Percentiles rank a stretch among this genome's conserved stretches.
Evolutionary conservation across 2,113 vertebrate species (phyloP).

Genomic region (Promerops cafer): DNA sequence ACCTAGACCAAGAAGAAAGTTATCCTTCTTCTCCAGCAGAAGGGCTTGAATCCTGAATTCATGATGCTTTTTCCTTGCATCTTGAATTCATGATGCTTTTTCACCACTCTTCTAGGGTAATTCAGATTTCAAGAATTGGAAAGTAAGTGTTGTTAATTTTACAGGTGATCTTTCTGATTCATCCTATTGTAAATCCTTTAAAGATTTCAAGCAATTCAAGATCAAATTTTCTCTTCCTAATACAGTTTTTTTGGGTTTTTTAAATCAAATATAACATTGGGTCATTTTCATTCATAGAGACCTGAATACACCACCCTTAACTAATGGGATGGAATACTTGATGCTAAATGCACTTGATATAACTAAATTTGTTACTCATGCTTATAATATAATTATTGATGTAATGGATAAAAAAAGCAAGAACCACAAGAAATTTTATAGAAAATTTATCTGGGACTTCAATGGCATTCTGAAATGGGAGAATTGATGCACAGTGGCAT

Average conservation of each 20-base stretch:
- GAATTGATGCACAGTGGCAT: not conserved
- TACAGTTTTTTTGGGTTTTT: not conserved
- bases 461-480: not conserved
- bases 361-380: not conserved
- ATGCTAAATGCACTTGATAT: not conserved
- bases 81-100: not conserved
- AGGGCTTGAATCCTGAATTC: not conserved
- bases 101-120: not conserved
- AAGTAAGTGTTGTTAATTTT: not conserved
- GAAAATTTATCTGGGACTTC: not conserved
- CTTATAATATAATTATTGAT: slow-evolving; percentile 8
- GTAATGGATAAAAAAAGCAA: not conserved
- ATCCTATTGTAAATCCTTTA: slow-evolving; percentile 20
- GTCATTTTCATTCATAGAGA: slow-evolving; percentile 9
- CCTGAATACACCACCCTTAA: not conserved
- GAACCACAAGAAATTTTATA: not conserved
- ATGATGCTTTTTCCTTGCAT: not conserved
- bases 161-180: not conserved
- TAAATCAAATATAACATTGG: not conserved
- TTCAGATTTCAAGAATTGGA: not conserved
- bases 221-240: slow-evolving; percentile 17
- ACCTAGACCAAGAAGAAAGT: not conserved
- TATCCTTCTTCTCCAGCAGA: not conserved
- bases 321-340: not conserved
- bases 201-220: slow-evolving; percentile 8